Conservation (phyloP, 1,140 invertebrate species). For the Ruditapes philippinarum region DNA sequence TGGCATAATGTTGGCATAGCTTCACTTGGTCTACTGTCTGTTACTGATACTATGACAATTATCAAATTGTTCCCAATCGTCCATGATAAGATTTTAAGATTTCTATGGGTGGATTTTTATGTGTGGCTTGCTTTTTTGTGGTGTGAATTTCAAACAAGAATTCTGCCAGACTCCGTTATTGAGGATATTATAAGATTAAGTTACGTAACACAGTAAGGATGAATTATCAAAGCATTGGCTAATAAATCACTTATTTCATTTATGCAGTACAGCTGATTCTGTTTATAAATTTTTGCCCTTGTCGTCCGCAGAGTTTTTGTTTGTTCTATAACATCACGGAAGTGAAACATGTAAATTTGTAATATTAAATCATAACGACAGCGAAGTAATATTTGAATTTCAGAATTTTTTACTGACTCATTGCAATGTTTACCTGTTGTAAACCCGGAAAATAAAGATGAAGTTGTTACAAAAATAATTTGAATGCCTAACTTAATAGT, state of each 20-base stretch:
- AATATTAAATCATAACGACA: too few species aligned
- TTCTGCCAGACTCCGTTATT: not conserved
- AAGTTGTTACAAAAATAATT: too few species aligned
- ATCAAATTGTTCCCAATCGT: slow-evolving; percentile 64
- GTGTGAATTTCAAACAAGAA: slow-evolving; percentile 61
- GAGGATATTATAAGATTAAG: slow-evolving; percentile 39
- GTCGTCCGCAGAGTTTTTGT: not conserved
- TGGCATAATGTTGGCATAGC: slow-evolving; percentile 55
- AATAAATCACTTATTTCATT: slow-evolving; percentile 35
- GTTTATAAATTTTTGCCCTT: slow-evolving; percentile 5
- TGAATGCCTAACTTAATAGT: too few species aligned
- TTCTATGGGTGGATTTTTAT: slow-evolving; percentile 42
- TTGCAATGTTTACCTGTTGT: too few species aligned
- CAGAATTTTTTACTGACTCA: too few species aligned
- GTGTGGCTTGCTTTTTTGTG: slow-evolving; percentile 28
- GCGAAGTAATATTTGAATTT: too few species aligned
- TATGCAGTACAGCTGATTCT: slow-evolving; percentile 1
- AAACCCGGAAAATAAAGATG: too few species aligned
- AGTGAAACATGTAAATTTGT: too few species aligned
- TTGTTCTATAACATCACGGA: too few species aligned
- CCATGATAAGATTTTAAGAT: slow-evolving; percentile 51
- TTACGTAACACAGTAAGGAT: slow-evolving; percentile 46
- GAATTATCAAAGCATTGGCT: not conserved
- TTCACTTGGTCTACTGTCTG: slow-evolving; percentile 15
- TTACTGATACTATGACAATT: slow-evolving; percentile 37